These are phyloP conservation scores for Tortricodes alternella DNA, from an alignment of 2,888 invertebrate species.

Conservation along the genomic window DNA sequence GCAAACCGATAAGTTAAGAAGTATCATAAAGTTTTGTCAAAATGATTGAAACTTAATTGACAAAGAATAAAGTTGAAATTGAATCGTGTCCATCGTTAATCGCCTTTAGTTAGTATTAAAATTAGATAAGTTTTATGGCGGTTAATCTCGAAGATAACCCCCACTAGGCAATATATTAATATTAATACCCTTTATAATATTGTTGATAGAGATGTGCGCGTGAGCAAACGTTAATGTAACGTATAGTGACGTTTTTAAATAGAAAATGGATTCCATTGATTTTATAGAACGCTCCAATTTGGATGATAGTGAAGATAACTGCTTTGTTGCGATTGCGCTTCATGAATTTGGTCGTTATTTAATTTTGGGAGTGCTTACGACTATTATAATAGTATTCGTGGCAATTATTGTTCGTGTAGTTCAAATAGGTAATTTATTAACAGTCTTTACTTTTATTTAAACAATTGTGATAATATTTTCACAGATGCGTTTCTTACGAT, in stretches of 20 bases:
- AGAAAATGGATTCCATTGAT: background rate
- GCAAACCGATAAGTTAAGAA: background rate
- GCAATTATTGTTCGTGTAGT: constrained; percentile 5
- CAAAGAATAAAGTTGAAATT: background rate
- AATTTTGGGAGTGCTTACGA: background rate
- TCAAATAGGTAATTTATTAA: constrained; percentile 17
- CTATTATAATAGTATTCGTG: background rate
- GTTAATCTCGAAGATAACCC: constrained; percentile 20
- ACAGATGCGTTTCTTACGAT: too few relatives aligned
- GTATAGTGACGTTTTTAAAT: background rate
- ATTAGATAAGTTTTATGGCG: constrained; percentile 14
- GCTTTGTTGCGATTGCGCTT: background rate
- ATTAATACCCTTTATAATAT: background rate
- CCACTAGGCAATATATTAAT: background rate
- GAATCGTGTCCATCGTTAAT: background rate
- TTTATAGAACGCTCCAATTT: background rate
- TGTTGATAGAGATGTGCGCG: background rate
- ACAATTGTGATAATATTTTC: background rate
- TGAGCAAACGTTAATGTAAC: constrained; percentile 4
- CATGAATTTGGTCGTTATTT: constrained; percentile 13
- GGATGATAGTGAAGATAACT: background rate
- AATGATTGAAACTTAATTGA: background rate
- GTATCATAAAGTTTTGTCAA: background rate
- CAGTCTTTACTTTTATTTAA: background rate
- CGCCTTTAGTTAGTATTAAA: background rate